Percentiles rank a stretch among this genome's conserved stretches.
phyloP scores from a whole-genome alignment of 2,888 invertebrate genomes.

The Drepana falcataria region DNA sequence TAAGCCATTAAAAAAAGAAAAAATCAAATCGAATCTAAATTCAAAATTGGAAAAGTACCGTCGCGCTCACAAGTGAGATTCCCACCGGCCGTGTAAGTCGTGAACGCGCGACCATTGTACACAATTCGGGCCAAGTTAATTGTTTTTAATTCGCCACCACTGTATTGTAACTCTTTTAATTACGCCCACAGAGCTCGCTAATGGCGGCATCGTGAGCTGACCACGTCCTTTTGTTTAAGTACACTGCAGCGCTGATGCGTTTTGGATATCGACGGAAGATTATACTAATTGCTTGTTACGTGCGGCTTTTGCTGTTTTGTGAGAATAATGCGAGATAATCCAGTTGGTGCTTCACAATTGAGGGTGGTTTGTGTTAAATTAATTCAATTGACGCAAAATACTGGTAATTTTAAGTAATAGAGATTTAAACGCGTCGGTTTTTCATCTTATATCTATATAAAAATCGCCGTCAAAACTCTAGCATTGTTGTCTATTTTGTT shows the following conservation, averaged over 20 bases:
- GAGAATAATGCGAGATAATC: neutral
- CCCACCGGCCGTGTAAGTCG: constrained; percentile 39
- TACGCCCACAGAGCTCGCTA: constrained; percentile 68
- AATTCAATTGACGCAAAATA: too few relatives aligned
- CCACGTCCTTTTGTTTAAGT: constrained; percentile 57
- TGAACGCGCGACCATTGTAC: constrained; percentile 64
- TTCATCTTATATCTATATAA: too few relatives aligned
- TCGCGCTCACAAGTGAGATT: constrained; percentile 18
- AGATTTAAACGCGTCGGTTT: too few relatives aligned
- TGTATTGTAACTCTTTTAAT: constrained; percentile 75
- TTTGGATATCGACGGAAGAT: constrained; percentile 32
- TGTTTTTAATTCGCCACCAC: constrained; percentile 72
- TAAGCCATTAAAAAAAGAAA: too few relatives aligned
- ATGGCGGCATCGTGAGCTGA: constrained; percentile 63
- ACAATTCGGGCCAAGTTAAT: constrained; percentile 70
- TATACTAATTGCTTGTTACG: constrained; percentile 26
- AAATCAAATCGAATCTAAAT: too few relatives aligned
- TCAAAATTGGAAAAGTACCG: constrained; percentile 10
- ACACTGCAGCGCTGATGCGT: constrained; percentile 42
- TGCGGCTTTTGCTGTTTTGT: constrained; percentile 22
- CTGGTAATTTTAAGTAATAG: too few relatives aligned
- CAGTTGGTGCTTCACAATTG: neutral
- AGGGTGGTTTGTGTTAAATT: neutral
- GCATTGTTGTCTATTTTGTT: too few relatives aligned
- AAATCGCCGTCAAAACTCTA: too few relatives aligned